A percentile compares a stretch with the other conserved stretches of the same genome.
Evolutionary conservation across 1,140 invertebrate genomes (phyloP).

Genomic region (Drosophila triauraria): DNA sequence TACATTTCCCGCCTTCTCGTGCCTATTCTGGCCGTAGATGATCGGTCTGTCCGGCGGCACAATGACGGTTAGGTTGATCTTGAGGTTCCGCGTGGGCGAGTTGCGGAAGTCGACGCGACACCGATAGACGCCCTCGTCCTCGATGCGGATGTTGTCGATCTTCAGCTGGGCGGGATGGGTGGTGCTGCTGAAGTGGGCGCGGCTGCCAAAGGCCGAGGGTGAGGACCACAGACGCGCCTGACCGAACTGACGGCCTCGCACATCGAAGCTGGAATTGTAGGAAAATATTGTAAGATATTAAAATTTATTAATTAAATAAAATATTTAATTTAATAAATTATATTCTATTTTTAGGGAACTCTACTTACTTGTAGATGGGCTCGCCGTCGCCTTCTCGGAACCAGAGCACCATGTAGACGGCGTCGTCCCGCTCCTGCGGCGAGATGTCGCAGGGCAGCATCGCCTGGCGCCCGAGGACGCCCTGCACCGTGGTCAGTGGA

Average conservation of each 20-base stretch:
- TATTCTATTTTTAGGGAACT: not conserved
- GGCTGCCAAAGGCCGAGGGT: conserved; percentile 90
- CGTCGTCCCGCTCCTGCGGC: conserved; percentile 90
- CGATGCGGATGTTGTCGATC: conserved; percentile 89
- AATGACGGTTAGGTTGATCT: conserved; percentile 94
- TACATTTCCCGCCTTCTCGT: conserved; percentile 91
- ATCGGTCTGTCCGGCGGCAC: conserved; percentile 93
- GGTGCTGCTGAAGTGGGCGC: conserved; percentile 91
- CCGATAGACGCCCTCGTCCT: conserved; percentile 93
- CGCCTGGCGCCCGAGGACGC: conserved; percentile 91
- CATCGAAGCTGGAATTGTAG: conserved; percentile 90
- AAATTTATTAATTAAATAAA: not conserved
- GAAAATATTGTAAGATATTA: not conserved
- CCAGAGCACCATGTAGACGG: conserved; percentile 94
- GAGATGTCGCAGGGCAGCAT: conserved; percentile 93
- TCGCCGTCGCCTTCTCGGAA: conserved; percentile 94
- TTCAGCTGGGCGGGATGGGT: conserved; percentile 89
- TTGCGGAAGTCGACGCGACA: conserved; percentile 95
- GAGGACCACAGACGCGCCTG: conserved; percentile 93
- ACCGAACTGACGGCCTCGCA: conserved; percentile 89
- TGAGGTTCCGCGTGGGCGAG: conserved; percentile 93
- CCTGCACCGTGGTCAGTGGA: conserved; percentile 91
- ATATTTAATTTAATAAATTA: not conserved
- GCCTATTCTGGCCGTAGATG: conserved; percentile 93
- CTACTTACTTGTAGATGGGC: conserved; percentile 92